Evolutionary conservation across 2,113 vertebrate genomes (phyloP).

Genomic region (Mola mola): DNA sequence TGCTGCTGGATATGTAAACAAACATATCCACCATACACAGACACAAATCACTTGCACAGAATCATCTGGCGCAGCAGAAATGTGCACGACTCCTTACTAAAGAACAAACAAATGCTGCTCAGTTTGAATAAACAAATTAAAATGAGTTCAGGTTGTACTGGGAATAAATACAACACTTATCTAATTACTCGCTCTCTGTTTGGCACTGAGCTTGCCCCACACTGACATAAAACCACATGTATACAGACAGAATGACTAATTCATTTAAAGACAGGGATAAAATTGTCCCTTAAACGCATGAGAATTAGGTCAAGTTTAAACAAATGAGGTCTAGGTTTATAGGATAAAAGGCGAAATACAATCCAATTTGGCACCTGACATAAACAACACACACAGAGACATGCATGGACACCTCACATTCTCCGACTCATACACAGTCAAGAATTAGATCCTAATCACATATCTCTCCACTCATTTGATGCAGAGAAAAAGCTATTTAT

Average conservation of each 20-base stretch:
- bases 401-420: conserved; percentile 25
- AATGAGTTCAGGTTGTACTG: conserved; percentile 62
- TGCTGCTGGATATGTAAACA: not conserved
- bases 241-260: conserved; percentile 14
- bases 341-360: conserved; percentile 56
- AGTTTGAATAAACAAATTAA: conserved; percentile 65
- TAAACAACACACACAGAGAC: conserved; percentile 33
- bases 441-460: conserved; percentile 62
- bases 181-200: conserved; percentile 60
- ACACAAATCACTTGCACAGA: conserved; percentile 15
- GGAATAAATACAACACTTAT: conserved; percentile 66
- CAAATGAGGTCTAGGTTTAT: conserved; percentile 11
- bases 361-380: conserved; percentile 52
- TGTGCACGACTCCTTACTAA: conserved; percentile 23
- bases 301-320: conserved; percentile 1
- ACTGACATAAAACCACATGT: conserved; percentile 11
- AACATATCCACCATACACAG: conserved; percentile 10
- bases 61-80: conserved; percentile 9
- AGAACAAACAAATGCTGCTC: conserved; percentile 52
- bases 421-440: conserved; percentile 43
- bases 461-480: conserved; percentile 69
- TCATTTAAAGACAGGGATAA: conserved; percentile 2
- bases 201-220: conserved; percentile 31
- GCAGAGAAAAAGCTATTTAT: conserved; percentile 77
- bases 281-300: conserved; percentile 10